Evolutionary conservation across 2,113 vertebrate species (phyloP).

Genomic region (Mohoua ochrocephala): DNA sequence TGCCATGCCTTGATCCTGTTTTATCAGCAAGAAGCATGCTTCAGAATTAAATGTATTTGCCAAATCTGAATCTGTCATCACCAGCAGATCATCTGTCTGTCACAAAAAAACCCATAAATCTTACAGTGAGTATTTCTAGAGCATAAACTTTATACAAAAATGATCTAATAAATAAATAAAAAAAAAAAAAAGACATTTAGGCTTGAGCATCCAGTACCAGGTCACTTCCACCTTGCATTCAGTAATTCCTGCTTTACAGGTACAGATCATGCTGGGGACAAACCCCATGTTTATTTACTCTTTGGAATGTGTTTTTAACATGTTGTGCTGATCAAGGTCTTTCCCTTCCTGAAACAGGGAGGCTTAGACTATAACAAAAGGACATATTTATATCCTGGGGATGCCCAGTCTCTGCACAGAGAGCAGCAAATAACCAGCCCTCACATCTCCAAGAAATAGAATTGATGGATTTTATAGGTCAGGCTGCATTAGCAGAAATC

Average conservation of each 20-base stretch:
- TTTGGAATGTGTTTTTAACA: not conserved
- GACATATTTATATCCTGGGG: not conserved
- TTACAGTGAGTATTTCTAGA: not conserved
- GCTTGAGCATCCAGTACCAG: not conserved
- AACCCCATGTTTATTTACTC: accelerated
- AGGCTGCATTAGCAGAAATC: not conserved
- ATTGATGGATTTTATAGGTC: not conserved
- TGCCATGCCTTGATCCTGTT: not conserved
- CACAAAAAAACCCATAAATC: not conserved
- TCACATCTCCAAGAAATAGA: not conserved
- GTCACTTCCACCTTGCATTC: not conserved
- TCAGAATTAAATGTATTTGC: not conserved
- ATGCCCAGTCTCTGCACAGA: not conserved
- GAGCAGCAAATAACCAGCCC: not conserved
- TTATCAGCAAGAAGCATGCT: not conserved
- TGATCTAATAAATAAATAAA: not conserved
- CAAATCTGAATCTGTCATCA: not conserved
- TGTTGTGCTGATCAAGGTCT: not conserved
- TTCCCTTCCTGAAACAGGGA: not conserved
- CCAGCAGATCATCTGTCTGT: not conserved
- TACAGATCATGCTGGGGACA: not conserved
- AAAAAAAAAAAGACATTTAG: not conserved
- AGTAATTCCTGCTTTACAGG: not conserved
- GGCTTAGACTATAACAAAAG: not conserved
- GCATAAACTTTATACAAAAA: not conserved